Base-by-base conservation (phyloP, 1,140 invertebrate genomes). In the Drosophila malerkotliana region DNA sequence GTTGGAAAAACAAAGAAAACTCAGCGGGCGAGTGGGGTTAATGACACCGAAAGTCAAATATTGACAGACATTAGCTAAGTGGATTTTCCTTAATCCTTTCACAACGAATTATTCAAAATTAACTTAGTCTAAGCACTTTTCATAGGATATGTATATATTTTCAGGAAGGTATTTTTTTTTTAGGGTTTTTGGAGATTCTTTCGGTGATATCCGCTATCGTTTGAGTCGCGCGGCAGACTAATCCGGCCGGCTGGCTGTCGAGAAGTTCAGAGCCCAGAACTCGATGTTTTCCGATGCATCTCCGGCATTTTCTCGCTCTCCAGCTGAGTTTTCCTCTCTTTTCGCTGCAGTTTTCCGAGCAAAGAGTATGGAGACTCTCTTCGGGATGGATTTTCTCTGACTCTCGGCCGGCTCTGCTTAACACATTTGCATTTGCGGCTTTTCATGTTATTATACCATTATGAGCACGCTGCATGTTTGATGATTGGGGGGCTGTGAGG, bases 201-300 rank as follows among this genome's bases (percentile, higher is more conserved):
- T 32, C 15, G 21, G 14, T 44, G 34, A 52, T 62, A 72, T 66
- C 74, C 74, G 74, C 75, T 66, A 44, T 53, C 71, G 75, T 64
- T 76, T 72, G 71, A 82, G 83, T 87, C 83, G 83, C 82, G 75
- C 69, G 75, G 71, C 66, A 82, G 78, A 87, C 82, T 87, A 77
- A 87, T 81, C 56, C 82, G 78, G 75, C 83, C 74, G 78, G 78
- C 56, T 47, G 52, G 24, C 32, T 49, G 44, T 62, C 55, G 48
- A 59, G 56, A 77, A 80, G 72, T 85, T 81, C 52, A 45, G 48
- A 60, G 52, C 57, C 47, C 41, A 7, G 49, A 26, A 15, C 30
- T 34, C 47, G 48, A 49, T 68, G 79, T 77, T 62, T 68, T 14
- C 58, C 62, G 52, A 45, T 74, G 72, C 72, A 74, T 76, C 30